Evolutionary conservation across 2,888 invertebrate genomes (phyloP), one percentile per base, ranked within the genome.

Genomic region (Sesia bembeciformis): DNA sequence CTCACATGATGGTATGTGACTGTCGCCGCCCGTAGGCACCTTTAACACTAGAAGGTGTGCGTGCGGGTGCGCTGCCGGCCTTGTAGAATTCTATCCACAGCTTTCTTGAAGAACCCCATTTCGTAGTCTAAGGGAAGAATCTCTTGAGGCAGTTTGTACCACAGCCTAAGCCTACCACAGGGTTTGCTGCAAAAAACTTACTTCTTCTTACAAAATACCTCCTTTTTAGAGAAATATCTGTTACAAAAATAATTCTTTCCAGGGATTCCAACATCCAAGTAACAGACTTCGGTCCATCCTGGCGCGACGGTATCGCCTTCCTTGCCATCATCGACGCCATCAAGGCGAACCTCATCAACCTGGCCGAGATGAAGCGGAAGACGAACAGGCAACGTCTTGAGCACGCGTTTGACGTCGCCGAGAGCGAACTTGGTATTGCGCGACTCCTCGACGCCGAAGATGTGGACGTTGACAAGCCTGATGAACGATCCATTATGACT

Each of bases 401-500:
- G 77, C 96, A 96, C 41, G 98, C 98, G 51, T 98, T 98, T 84
- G 94, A 95, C 73, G 94, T 97, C 40, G 98, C 98, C 39, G 98
- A 98, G 87, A 91, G 90, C 55, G 95, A 97, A 74, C 90, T 98
- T 46, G 98, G 98, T 52, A 98, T 98, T 69, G 95, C 97, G 39
- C 92, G 96, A 67, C 90, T 98, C 6, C 87, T 98, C 54, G 98
- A 98, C 78, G 96, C 98, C 3, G 98, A 98, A 87, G 98, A 98
- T 83, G 97, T 98, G 53, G 98, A 98, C 80, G 97, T 98, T 40
- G 94, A 96, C 40, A 96, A 96, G 77, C 98, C 98, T 4, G 98
- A 98, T 81, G 98, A 98, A 81, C 95, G 97, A 84, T 98, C 97
- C 60, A 97, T 98, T 68, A 98, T 98, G 98, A 98, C 98, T 40